Evolutionary conservation across 2,888 invertebrate genomes (phyloP).

Genomic region (Hybos culiciformis): DNA sequence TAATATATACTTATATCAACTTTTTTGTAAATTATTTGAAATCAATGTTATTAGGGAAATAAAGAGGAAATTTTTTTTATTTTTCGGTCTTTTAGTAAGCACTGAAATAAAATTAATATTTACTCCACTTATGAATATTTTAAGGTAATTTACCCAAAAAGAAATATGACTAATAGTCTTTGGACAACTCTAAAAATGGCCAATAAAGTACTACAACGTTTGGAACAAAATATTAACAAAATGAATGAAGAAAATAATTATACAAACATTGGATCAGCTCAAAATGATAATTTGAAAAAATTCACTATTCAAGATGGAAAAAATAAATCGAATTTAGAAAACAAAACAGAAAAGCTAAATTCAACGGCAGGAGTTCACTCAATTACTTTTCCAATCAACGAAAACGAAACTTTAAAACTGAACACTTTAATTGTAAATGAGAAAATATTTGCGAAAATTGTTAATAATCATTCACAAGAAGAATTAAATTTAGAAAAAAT

Average conservation of each 20-base stretch:
- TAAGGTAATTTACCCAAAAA: slow-evolving; percentile 19
- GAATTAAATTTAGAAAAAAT: slow-evolving; percentile 23
- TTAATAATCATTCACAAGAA: slow-evolving; percentile 21
- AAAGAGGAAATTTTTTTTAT: too few relatives aligned
- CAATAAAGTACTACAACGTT: slow-evolving; percentile 23
- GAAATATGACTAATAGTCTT: slow-evolving; percentile 21
- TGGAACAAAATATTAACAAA: slow-evolving; percentile 18
- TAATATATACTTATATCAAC: too few relatives aligned
- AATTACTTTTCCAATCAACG: too few relatives aligned
- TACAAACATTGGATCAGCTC: slow-evolving; percentile 20
- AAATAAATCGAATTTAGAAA: background rate
- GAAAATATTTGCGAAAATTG: slow-evolving; percentile 16
- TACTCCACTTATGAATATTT: too few relatives aligned
- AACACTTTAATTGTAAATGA: slow-evolving; percentile 20
- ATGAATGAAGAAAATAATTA: slow-evolving; percentile 13
- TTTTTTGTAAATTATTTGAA: too few relatives aligned
- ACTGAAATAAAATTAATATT: too few relatives aligned
- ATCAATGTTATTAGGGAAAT: too few relatives aligned
- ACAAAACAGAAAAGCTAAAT: too few relatives aligned
- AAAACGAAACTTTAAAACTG: background rate
- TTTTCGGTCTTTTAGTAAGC: too few relatives aligned
- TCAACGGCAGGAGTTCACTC: too few relatives aligned
- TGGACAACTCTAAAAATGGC: slow-evolving; percentile 27
- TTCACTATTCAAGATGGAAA: background rate
- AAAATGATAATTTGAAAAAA: background rate